Conservation (phyloP, 2,797 vertebrate genomes). For the Carapus acus region DNA sequence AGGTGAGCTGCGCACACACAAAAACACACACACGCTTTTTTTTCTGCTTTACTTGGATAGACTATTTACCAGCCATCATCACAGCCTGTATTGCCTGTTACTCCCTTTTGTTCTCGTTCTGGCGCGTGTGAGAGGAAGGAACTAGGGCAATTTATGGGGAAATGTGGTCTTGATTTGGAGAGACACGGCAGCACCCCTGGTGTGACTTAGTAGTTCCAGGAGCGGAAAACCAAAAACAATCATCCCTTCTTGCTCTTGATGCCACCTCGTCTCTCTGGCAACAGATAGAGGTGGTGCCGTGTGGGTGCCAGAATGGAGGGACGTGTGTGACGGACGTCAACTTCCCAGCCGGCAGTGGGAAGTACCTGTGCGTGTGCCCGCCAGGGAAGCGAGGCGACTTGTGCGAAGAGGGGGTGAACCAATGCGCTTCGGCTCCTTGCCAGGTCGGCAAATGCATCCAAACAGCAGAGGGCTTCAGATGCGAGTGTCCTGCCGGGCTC, state of each 20-base stretch:
- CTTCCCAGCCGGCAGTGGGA: conserved; percentile 75
- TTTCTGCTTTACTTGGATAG: no score
- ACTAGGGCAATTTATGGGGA: no score
- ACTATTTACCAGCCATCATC: no score
- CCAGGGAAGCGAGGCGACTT: conserved; percentile 63
- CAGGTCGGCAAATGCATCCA: conserved; percentile 52
- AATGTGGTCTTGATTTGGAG: no score
- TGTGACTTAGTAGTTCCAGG: no score
- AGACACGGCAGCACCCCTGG: no score
- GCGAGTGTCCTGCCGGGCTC: conserved; percentile 68
- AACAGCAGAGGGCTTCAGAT: conserved; percentile 49
- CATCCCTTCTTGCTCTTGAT: no score
- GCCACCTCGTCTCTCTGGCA: background rate
- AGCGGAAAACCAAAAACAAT: no score
- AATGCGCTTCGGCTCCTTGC: conserved; percentile 63
- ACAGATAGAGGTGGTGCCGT: conserved; percentile 73
- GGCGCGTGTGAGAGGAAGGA: no score
- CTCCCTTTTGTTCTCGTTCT: no score
- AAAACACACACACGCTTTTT: no score
- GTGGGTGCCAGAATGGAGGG: conserved; percentile 71
- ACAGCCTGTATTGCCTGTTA: no score
- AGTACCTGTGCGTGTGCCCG: conserved; percentile 76
- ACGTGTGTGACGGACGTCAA: conserved; percentile 73
- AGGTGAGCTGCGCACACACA: conserved; percentile 52
- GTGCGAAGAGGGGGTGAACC: conserved; percentile 64